Base-by-base conservation (phyloP, 2,113 vertebrate species). In the Progne subis region DNA sequence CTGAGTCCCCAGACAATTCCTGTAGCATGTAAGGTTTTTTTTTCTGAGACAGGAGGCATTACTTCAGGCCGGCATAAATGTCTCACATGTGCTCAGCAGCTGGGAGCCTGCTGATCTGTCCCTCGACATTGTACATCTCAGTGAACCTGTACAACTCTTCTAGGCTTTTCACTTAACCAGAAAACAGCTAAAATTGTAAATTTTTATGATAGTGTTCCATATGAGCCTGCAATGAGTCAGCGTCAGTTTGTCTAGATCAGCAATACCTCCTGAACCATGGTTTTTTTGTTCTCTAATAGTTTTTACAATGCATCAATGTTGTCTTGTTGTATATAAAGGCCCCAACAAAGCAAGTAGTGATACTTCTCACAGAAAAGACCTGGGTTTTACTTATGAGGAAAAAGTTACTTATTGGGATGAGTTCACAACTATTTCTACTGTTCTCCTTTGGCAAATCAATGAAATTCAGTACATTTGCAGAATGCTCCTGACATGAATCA, bases 141-240 rank as follows among this genome's bases (percentile, higher is more conserved):
- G n/a, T 49, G 72, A 76, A 63, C n/a, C 29, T 26, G 32, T 61
- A 60, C 87, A 86, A 60, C 47, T 78, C 25, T 44, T 82, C 26
- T 44, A 64, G 29, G 34, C 64, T 92, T 92, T 4, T 7, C 76
- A 71, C 44, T 71, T 86, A 52, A 79, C 29, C 77, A 86, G 41
- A 68, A 81, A 88, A 88, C 32, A 71, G 47, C 26, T 52, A 56
- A 94, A 92, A 86, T n/a, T 44, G 65, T 84, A 64, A 44, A 41
- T 75, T 81, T 95, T 71, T 78, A 52, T 70, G 41, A 71, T 49
- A 64, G 23, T 5, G 0, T 78, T 92, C 44, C 11, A 4, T 86
- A 57, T 87, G 74, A 95, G 41, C 37, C 61, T 60, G 29, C 86
- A 79, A 23, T 81, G 80, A 88, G 69, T 95, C 80, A 92, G 68